These are phyloP conservation scores for Acleris emargana DNA, from an alignment of 2,888 invertebrate species.

Conservation along the genomic window DNA sequence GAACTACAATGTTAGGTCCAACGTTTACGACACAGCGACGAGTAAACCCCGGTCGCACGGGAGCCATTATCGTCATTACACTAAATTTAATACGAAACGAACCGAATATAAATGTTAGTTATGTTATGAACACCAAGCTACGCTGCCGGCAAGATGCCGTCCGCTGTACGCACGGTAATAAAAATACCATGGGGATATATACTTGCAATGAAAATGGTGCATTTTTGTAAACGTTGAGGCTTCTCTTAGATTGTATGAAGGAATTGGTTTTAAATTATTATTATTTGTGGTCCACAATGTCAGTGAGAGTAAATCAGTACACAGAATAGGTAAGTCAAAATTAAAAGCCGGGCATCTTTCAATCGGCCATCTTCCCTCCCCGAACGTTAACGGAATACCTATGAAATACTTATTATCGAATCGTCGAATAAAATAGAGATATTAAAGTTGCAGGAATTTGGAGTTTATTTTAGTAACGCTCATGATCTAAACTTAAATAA, in stretches of 20 bases:
- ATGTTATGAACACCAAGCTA: slow-evolving; percentile 71
- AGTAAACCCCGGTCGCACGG: slow-evolving; percentile 39
- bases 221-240: slow-evolving; percentile 7
- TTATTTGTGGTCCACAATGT: too few species aligned
- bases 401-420: too few species aligned
- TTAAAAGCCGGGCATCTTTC: too few species aligned
- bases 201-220: slow-evolving; percentile 19
- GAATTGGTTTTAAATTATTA: too few species aligned
- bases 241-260: background rate
- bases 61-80: slow-evolving; percentile 60
- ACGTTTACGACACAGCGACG: slow-evolving; percentile 40
- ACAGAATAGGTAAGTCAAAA: too few species aligned
- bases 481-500: too few species aligned
- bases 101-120: slow-evolving; percentile 72
- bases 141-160: slow-evolving; percentile 58
- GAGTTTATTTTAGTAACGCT: too few species aligned
- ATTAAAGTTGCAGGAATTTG: background rate
- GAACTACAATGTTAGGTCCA: slow-evolving; percentile 47
- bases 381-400: too few species aligned
- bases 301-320: too few species aligned
- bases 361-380: too few species aligned
- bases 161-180: slow-evolving; percentile 15
- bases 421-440: background rate
- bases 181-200: slow-evolving; percentile 31
- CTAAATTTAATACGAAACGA: slow-evolving; percentile 73